Evolutionary conservation across 2,888 invertebrate species (phyloP), one percentile per base, ranked within the genome.

Genomic region (Hanleya hanleyi): DNA sequence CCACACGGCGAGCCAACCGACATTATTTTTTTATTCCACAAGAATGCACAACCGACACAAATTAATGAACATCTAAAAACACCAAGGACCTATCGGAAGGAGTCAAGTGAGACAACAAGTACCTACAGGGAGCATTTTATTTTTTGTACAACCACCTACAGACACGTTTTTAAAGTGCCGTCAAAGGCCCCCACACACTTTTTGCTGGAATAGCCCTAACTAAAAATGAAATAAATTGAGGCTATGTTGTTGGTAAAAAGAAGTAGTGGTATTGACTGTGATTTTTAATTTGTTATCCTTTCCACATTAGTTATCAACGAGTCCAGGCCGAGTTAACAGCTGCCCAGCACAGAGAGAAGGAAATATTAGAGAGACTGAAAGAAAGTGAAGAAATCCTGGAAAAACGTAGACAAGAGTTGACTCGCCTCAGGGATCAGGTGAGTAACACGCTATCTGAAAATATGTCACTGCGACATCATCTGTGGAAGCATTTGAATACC

Each of bases 401-500:
- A 0, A 84, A 88, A 73, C 77, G 84, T 22, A 78, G 84, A n/a
- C 70, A 79, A 50, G 88, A 88, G 73, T 83, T 88, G 33, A 77
- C 82, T 22, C 74, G 83, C 68, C 81, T 88, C 77, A 75, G 81
- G 72, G 84, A 86, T 38, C 86, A 87, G 87, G 87, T 87, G 73
- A 74, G 57, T 22, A 41, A 41, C 9, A 18, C 18, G 41, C 9
- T 18, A 18, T 41, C 41, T 41, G 18, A 41, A 41, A 41, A 41
- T 18, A 41, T 41, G 41, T 41, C 9, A 41, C 41, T 41, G 9
- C 18, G 41, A 9, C 9, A 12, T 41, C 41, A 41, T 12, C 41
- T 41, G 9, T 41, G 41, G 18, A 12, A 12, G 41, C 9, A 41
- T 41, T 9, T 12, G 41, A 41, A 41, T 18, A 41, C n/a, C n/a